Base-by-base conservation (phyloP, 2,888 invertebrate genomes). In the Eupithecia dodoneata region DNA sequence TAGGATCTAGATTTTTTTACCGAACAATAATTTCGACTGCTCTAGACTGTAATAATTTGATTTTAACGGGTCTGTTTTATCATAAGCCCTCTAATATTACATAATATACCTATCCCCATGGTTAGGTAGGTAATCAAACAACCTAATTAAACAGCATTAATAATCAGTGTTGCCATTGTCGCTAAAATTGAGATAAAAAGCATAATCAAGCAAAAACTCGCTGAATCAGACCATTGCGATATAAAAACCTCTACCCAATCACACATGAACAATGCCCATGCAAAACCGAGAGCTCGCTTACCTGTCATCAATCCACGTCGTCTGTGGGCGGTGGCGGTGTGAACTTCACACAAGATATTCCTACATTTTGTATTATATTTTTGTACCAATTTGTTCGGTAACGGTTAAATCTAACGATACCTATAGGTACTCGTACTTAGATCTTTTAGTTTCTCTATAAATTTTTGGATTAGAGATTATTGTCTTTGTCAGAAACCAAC, bases 291-390 rank as follows among this genome's bases (percentile, higher is more conserved):
- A 74, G 74, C 75, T 73, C 77, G 72, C 73, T 70, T 75, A 78
- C 74, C 65, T 81, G 77, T 73, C 83, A 85, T 85, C 83, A 84
- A 84, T 85, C 83, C 67, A 81, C 80, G 84, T 83, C 82, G 63
- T n/a, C 76, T 78, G 82, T 80, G 76, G 80, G 81, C 79, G 81
- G 78, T 80, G 80, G 81, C 78, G 81, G 78, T 80, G 78, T 78
- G 81, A 79, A 81, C 59, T 81, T 81, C 81, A 77, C 81, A 81
- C 81, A 81, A 80, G 77, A 82, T 77, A 76, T 81, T 79, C 78
- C 79, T 74, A 47, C 70, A 47, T 18, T 70, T 47, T 45, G 45
- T 47, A 18, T 63, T 63, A 63, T 59, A 59, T 63, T 63, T 59
- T 63, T 63, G 55, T 63, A 63, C 30, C 63, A 63, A 63, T 63